Evolutionary conservation across 2,797 vertebrate genomes (phyloP), one percentile per base, ranked within the genome.

Genomic region (Coranthus polyacanthus): DNA sequence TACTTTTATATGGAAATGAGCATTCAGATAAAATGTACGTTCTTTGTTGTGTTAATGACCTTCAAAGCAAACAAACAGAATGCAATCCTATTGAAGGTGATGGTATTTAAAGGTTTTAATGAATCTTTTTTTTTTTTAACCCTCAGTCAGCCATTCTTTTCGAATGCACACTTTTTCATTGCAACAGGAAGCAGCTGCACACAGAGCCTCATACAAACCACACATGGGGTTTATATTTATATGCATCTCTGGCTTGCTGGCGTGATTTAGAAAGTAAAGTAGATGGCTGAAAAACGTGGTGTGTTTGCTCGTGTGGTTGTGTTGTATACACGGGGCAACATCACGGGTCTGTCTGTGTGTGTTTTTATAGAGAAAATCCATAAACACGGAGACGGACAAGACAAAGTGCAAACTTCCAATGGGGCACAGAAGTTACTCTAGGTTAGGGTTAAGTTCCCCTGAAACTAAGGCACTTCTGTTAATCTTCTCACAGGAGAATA

Each of bases 1-100:
- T 68, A 79, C 91, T 92, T 92, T 90, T 69, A 93, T 90, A 72
- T 92, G 90, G 56, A 90, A 93, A 93, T 92, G 47, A 89, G 79
- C 56, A 20, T 68, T 79, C 53, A 73, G 43, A 72, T 50, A 50
- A 65, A 84, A 79, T 79, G 53, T 68, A 55, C 54, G 18, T 73
- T 87, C 82, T 89, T 90, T 90, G 86, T 88, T 88, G 78, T 89
- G 82, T 37, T 86, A 87, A 89, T 77, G 76, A 73, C 84, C 86
- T 88, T 91, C 66, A 81, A 66, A 81, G 74, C 68, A 84, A 84
- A 88, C 52, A 84, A 71, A 80, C 46, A 67, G 38, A 62, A 68
- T 46, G 15, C 51, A 47, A 42, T 74, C 68, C 66, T 75, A 58
- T 76, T 71, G 74, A 83, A 79, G 70, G 66, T 72, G 72, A 67